Evolutionary conservation across 2,888 invertebrate genomes (phyloP).

Genomic region (Tiphia femorata): DNA sequence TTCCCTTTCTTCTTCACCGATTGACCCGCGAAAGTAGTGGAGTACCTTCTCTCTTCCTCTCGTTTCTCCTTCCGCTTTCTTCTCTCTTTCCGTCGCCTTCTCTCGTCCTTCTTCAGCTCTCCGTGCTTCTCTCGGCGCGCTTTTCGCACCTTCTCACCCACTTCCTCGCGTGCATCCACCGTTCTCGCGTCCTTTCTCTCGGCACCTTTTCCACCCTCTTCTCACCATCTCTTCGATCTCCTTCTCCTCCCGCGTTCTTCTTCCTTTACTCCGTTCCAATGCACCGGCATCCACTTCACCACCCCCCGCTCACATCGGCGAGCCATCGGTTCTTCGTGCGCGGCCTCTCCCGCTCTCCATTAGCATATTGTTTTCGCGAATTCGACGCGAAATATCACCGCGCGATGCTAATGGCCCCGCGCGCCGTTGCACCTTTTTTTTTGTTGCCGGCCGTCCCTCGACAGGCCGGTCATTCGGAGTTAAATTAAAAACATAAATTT

Average conservation of each 20-base stretch:
- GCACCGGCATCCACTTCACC: neutral
- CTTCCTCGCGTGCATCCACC: slow-evolving; percentile 5
- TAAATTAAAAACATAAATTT: slow-evolving; percentile 69
- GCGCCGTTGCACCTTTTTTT: slow-evolving; percentile 45
- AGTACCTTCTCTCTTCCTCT: neutral
- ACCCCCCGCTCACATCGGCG: slow-evolving; percentile 6
- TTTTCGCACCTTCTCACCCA: slow-evolving; percentile 3
- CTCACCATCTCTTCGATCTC: slow-evolving; percentile 1
- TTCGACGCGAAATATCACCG: slow-evolving; percentile 65
- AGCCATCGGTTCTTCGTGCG: slow-evolving; percentile 40
- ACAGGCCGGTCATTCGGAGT: slow-evolving; percentile 67
- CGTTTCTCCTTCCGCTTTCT: neutral
- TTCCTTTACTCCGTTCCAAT: slow-evolving; percentile 1
- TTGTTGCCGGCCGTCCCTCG: slow-evolving; percentile 42
- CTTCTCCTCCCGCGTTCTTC: slow-evolving; percentile 3
- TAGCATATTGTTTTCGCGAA: slow-evolving; percentile 68
- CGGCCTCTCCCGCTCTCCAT: slow-evolving; percentile 56
- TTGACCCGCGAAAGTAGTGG: slow-evolving; percentile 16
- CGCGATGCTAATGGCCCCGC: slow-evolving; percentile 62
- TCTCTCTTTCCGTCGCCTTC: neutral
- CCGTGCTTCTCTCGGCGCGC: slow-evolving; percentile 2
- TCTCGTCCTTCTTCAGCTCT: neutral
- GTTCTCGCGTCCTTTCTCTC: slow-evolving; percentile 1
- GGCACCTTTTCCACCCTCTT: neutral
- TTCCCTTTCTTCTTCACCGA: slow-evolving; percentile 13